phyloP scores from a whole-genome alignment of 2,113 vertebrate species.

The Thalassarche chlororhynchos region DNA sequence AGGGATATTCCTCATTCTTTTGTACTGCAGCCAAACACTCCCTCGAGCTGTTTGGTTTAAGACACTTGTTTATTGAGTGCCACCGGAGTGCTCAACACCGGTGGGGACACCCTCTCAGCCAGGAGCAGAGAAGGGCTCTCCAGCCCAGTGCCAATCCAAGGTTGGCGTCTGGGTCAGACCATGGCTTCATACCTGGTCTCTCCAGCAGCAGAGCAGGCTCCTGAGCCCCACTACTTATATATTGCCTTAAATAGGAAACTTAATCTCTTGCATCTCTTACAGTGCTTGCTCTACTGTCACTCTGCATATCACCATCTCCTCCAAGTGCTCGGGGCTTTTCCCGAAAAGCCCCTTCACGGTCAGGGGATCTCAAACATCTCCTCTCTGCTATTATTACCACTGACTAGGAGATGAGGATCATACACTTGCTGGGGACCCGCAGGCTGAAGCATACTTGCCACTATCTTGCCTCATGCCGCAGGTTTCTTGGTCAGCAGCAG shows the following conservation, averaged over 20 bases:
- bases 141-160: rapidly evolving
- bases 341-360: neutral
- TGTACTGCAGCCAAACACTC: neutral
- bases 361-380: neutral
- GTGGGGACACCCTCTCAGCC: neutral
- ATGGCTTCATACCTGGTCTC: neutral
- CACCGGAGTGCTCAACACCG: neutral
- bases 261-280: neutral
- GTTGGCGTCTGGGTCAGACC: neutral
- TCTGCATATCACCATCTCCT: neutral
- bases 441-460: neutral
- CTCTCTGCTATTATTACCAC: neutral
- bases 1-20: neutral
- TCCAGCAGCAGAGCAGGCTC: neutral
- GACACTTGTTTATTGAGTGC: neutral
- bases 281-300: neutral
- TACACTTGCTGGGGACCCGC: neutral
- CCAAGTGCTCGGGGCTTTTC: neutral
- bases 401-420: neutral
- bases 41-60: neutral
- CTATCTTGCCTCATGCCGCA: neutral
- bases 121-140: neutral
- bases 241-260: neutral
- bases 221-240: neutral
- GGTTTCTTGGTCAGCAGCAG: neutral